phyloP scores from a whole-genome alignment of 2,797 vertebrate genomes.

The Enteromius treurensis region DNA sequence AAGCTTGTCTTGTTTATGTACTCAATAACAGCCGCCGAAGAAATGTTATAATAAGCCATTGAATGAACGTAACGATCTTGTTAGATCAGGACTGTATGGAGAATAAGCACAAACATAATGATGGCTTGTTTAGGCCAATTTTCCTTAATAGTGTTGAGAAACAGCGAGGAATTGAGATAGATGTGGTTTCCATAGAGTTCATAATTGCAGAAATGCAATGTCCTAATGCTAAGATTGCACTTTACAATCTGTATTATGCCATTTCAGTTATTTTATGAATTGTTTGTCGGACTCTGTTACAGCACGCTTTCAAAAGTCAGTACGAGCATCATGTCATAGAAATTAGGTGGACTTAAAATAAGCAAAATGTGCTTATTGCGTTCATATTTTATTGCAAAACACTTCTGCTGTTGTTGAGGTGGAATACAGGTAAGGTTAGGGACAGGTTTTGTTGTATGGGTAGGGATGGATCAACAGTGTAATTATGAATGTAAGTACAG shows the following conservation, averaged over 20 bases:
- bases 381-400: too few species aligned
- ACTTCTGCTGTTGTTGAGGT: too few species aligned
- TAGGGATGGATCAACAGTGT: too few species aligned
- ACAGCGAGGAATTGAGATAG: slow-evolving; percentile 41
- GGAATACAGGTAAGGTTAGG: too few species aligned
- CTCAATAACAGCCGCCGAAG: slow-evolving; percentile 48
- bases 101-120: slow-evolving; percentile 58
- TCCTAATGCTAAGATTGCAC: slow-evolving; percentile 52
- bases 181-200: slow-evolving; percentile 42
- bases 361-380: too few species aligned
- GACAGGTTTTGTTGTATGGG: too few species aligned
- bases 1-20: slow-evolving; percentile 52
- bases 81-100: slow-evolving; percentile 51
- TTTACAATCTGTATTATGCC: slow-evolving; percentile 40
- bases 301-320: not conserved
- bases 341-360: too few species aligned
- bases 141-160: slow-evolving; percentile 59
- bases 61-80: slow-evolving; percentile 61
- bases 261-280: slow-evolving; percentile 1
- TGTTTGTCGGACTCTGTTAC: not conserved
- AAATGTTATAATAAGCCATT: slow-evolving; percentile 61
- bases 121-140: slow-evolving; percentile 59
- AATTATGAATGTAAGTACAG: too few species aligned
- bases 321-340: too few species aligned
- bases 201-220: slow-evolving; percentile 57